Conservation (phyloP, 2,113 vertebrate genomes). For the Serranochromis macrocephalus region DNA sequence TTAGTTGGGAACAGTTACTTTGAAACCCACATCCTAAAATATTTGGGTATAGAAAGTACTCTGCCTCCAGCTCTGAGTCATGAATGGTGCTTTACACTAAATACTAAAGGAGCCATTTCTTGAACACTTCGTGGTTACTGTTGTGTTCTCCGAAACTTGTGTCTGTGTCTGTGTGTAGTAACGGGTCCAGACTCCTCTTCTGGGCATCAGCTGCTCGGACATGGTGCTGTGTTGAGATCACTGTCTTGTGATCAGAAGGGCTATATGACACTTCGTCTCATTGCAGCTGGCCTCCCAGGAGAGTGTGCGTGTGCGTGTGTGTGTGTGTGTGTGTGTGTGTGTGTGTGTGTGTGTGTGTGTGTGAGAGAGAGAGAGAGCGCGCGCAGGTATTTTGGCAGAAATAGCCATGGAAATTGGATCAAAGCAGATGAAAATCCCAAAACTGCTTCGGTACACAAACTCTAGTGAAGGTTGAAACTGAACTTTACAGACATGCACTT, state of each 20-base stretch:
- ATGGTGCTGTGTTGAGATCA: background rate
- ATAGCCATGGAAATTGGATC: background rate
- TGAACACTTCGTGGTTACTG: background rate
- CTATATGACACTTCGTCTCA: background rate
- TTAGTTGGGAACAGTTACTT: background rate
- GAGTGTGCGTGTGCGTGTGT: rapidly evolving
- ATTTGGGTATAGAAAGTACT: background rate
- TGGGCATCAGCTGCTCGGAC: background rate
- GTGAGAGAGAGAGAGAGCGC: background rate
- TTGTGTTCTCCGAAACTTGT: background rate
- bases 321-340: background rate
- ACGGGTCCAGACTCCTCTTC: background rate
- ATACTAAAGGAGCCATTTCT: background rate
- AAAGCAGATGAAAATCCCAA: background rate
- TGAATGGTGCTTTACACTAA: background rate
- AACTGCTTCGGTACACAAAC: background rate
- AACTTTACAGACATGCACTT: background rate
- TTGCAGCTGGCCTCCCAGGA: background rate
- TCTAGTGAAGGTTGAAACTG: background rate
- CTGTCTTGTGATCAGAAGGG: background rate
- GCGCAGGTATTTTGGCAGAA: background rate
- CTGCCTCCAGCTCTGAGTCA: background rate
- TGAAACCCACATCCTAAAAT: background rate
- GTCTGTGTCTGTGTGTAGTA: background rate
- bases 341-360: background rate